A percentile compares a stretch with the other conserved stretches of the same genome.
Evolutionary conservation across 1,140 invertebrate species (phyloP).

Genomic region (Onthophagus taurus): DNA sequence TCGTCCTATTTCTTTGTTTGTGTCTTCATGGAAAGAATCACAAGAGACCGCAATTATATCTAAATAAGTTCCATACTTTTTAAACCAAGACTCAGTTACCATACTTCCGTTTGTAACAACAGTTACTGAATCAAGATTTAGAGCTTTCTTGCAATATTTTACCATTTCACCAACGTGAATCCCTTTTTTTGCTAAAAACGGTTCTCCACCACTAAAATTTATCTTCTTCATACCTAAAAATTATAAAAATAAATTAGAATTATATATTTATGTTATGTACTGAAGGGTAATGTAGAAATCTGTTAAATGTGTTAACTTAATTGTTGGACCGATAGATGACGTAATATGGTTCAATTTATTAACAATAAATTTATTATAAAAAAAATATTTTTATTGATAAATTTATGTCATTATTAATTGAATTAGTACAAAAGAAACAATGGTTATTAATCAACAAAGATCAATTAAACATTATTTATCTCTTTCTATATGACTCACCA

Average conservation of each 20-base stretch:
- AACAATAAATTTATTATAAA: too few species aligned
- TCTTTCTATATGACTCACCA: constrained; percentile 24
- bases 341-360: too few species aligned
- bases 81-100: constrained; percentile 36
- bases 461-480: too few species aligned
- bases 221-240: constrained; percentile 42
- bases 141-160: constrained; percentile 34
- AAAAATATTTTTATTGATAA: too few species aligned
- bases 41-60: constrained; percentile 41
- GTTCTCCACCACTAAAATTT: constrained; percentile 41
- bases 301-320: too few species aligned
- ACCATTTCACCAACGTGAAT: constrained; percentile 37
- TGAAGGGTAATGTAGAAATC: too few species aligned
- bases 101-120: constrained; percentile 41
- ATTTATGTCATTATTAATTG: constrained; percentile 1
- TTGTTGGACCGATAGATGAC: too few species aligned
- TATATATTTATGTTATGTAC: too few species aligned
- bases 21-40: constrained; percentile 39
- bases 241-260: constrained; percentile 14
- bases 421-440: too few species aligned
- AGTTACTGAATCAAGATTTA: constrained; percentile 36
- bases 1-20: constrained; percentile 38
- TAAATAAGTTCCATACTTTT: constrained; percentile 33
- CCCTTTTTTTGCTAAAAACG: constrained; percentile 34
- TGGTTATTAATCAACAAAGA: too few species aligned